Base-by-base conservation (phyloP, 1,140 invertebrate species). In the Drosophila pseudoananassae region DNA sequence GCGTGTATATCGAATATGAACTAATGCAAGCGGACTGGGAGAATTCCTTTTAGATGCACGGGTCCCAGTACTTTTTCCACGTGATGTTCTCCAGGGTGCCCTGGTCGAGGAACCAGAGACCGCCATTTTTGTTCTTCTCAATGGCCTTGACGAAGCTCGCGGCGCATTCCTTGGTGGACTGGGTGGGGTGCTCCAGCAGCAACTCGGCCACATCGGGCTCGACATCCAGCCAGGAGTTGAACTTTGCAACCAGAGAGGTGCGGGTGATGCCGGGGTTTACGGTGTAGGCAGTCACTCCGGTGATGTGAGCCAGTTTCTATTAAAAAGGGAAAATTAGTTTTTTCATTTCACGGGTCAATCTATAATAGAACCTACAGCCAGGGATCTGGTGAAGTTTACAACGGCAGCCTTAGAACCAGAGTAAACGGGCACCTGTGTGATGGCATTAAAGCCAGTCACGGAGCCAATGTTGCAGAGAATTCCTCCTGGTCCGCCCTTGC, bases 401-500 rank as follows among this genome's bases (percentile, higher is more conserved):
- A 93, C 91, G 31, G 91, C 92, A 53, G 92, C 91, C 71, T 93
- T 94, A 5, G 92, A 92, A 15, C 91, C 93, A 4, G 73, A 76
- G 72, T 93, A 93, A 1, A 92, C 81, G 1, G 93, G 93, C 50
- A 88, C 64, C 61, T 83, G 77, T 45, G 82, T 78, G 25, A 88
- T 84, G 49, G 90, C 65, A 53, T 87, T 90, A 47, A 94, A 92
- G 33, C 94, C 94, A 55, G 93, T 90, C 61, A 95, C 93, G 3
- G 95, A 95, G 9, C 94, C 93, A 25, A 95, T 88, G 65, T 95
- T 96, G 10, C 95, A 93, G 33, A 96, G 93, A 2, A 94, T 93
- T 17, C 94, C 94, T 50, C 95, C 95, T 10, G 92, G 92, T 0
- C 94, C 94, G n/a, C 92, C 93, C 63, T 93, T 93, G 31, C 94